Conservation (phyloP, 1,140 invertebrate species). For the Neoseiulus cucumeris region DNA sequence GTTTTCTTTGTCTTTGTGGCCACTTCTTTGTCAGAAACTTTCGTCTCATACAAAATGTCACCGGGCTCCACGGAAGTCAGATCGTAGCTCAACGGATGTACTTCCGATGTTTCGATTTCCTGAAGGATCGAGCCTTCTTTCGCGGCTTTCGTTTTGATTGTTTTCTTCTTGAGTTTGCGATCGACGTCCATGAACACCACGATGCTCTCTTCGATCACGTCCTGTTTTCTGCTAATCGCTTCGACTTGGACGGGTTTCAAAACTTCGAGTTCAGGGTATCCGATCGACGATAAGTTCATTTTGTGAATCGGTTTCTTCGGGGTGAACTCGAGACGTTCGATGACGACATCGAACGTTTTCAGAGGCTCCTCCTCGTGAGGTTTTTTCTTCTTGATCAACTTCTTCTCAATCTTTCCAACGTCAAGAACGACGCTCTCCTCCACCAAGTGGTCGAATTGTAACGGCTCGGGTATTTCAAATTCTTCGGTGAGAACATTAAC, state of each 20-base stretch:
- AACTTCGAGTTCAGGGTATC: not conserved
- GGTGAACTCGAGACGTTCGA: not conserved
- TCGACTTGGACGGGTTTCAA: not conserved
- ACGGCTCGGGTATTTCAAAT: not conserved
- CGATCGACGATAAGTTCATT: not conserved
- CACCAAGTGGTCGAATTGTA: not conserved
- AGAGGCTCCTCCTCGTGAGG: not conserved
- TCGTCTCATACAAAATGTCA: not conserved
- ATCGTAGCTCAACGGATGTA: not conserved
- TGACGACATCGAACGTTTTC: not conserved
- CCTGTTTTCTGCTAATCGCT: not conserved
- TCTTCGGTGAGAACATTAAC: not conserved
- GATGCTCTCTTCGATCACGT: not conserved
- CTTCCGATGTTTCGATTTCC: not conserved
- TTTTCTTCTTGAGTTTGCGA: not conserved
- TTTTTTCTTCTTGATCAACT: not conserved
- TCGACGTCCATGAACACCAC: not conserved
- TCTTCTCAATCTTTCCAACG: not conserved
- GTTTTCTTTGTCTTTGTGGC: not conserved
- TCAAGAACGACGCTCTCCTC: not conserved
- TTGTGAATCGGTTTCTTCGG: not conserved
- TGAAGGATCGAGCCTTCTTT: not conserved
- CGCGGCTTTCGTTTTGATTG: not conserved
- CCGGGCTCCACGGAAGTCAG: not conserved
- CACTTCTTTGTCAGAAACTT: not conserved